Conservation (phyloP, 1,140 invertebrate genomes). For the Lasioglossum albipes region DNA sequence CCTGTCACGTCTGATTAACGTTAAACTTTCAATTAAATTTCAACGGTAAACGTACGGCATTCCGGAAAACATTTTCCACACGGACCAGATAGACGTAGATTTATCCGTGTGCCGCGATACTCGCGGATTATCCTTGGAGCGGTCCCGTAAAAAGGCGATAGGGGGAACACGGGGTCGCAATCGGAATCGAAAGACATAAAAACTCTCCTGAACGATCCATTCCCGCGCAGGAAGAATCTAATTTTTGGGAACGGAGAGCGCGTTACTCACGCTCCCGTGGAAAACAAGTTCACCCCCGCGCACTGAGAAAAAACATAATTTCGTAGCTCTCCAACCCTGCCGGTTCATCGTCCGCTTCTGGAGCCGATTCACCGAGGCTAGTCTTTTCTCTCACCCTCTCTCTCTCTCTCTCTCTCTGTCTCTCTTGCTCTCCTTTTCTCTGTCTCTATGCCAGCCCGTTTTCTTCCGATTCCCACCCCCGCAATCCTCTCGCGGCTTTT, state of each 20-base stretch:
- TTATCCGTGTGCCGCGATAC: background rate
- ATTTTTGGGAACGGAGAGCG: background rate
- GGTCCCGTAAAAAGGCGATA: background rate
- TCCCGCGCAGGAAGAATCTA: background rate
- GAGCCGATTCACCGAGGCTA: conserved; percentile 11
- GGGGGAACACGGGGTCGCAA: background rate
- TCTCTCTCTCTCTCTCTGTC: too few species aligned
- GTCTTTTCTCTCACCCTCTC: too few species aligned
- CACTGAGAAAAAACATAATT: conserved; percentile 53
- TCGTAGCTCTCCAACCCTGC: background rate
- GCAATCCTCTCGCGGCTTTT: conserved; percentile 15
- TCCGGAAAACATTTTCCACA: too few species aligned
- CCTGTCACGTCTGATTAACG: too few species aligned
- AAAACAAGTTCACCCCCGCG: conserved; percentile 52
- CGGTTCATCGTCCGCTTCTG: background rate
- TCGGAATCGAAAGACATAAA: conserved; percentile 8
- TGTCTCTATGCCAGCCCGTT: background rate
- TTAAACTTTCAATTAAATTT: too few species aligned
- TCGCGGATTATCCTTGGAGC: background rate
- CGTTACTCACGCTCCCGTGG: conserved; percentile 6
- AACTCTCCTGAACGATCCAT: background rate
- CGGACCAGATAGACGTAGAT: too few species aligned
- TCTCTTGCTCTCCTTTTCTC: too few species aligned
- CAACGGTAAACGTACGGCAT: too few species aligned
- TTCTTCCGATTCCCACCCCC: conserved; percentile 6